phyloP scores from a whole-genome alignment of 1,140 invertebrate species.

The Scaptomyza hsui region DNA sequence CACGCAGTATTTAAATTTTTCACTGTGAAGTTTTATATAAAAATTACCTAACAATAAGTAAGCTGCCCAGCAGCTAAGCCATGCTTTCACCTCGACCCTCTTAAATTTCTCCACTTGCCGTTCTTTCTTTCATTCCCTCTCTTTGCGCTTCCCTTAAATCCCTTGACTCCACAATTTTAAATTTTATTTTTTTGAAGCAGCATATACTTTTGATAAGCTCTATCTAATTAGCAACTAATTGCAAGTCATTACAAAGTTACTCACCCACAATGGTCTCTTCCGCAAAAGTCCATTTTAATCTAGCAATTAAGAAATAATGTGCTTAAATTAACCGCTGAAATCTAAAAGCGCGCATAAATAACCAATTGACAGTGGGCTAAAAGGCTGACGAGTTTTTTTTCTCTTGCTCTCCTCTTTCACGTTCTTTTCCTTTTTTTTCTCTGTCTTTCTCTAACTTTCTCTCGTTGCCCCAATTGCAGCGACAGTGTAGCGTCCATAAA shows the following conservation, averaged over 20 bases:
- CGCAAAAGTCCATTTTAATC: constrained; percentile 64
- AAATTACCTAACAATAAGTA: constrained; percentile 46
- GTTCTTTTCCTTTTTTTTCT: not conserved
- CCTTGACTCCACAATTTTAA: not conserved
- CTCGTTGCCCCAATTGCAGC: constrained; percentile 18
- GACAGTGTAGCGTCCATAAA: constrained; percentile 62
- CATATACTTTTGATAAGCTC: constrained; percentile 47
- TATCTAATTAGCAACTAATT: constrained; percentile 77
- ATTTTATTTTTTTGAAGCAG: constrained; percentile 7
- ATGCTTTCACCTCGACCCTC: too few species aligned
- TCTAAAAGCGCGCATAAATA: constrained; percentile 77
- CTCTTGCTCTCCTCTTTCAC: not conserved
- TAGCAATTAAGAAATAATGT: constrained; percentile 76
- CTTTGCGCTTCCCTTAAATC: not conserved
- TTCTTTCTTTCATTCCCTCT: not conserved
- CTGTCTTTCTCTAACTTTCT: not conserved
- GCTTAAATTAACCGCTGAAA: constrained; percentile 81
- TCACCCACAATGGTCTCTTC: not conserved
- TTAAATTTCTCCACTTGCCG: not conserved
- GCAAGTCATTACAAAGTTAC: constrained; percentile 67
- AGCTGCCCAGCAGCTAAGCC: not conserved
- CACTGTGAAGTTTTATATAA: constrained; percentile 37
- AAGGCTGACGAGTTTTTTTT: not conserved
- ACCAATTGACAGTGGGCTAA: constrained; percentile 64
- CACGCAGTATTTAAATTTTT: constrained; percentile 27